A percentile compares a stretch with the other conserved stretches of the same genome.
phyloP scores from a whole-genome alignment of 2,113 vertebrate genomes.

The Grantiella picta region DNA sequence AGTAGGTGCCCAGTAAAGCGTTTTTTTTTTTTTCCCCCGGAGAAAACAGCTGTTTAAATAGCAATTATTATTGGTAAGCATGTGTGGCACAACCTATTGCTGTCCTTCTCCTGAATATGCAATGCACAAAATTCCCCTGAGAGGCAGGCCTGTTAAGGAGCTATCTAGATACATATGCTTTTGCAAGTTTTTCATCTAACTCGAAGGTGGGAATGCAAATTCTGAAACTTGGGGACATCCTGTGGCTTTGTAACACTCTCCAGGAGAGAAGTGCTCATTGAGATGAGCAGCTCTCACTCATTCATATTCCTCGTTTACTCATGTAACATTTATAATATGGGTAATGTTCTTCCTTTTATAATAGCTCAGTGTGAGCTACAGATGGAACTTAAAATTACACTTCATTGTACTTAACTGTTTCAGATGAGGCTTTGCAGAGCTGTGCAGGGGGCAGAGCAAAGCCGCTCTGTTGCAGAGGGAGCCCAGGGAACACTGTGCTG shows the following conservation, averaged over 20 bases:
- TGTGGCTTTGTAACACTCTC: conserved; percentile 19
- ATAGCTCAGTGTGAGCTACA: background rate
- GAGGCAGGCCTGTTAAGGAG: conserved; percentile 40
- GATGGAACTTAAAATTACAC: background rate
- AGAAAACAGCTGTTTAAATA: background rate
- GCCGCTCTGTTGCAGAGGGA: background rate
- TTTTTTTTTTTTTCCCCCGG: background rate
- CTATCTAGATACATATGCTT: conserved; percentile 23
- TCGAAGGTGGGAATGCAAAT: conserved; percentile 51
- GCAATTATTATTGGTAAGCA: background rate
- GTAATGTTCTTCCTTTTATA: conserved; percentile 20
- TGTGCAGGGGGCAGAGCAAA: background rate
- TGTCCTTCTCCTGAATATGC: conserved; percentile 22
- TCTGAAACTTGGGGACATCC: conserved; percentile 26
- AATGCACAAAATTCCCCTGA: conserved; percentile 4
- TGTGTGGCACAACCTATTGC: background rate
- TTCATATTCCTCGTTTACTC: conserved; percentile 40
- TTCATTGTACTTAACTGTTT: background rate
- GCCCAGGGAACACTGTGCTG: background rate
- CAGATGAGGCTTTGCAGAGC: background rate
- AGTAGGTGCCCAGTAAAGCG: background rate
- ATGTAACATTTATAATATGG: conserved; percentile 30
- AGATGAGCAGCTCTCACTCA: conserved; percentile 34
- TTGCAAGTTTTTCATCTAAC: conserved; percentile 47
- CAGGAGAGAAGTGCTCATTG: conserved; percentile 20